Evolutionary conservation across 1,140 invertebrate species (phyloP), one percentile per base, ranked within the genome.

Genomic region (Cotesia vestalis): DNA sequence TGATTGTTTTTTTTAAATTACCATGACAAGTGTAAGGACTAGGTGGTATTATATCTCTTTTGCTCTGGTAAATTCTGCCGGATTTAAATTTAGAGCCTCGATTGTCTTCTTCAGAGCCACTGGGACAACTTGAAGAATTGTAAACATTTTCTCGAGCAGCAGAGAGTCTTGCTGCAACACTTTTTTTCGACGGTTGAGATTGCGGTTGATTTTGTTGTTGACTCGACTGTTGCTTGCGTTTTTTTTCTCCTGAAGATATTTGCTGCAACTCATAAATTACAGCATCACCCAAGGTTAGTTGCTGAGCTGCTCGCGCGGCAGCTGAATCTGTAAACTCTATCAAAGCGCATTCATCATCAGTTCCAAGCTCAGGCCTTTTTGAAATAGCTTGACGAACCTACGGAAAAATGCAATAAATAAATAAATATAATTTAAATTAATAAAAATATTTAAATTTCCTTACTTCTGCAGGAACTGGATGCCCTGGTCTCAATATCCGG

Each of bases 321-420:
- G 95, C 94, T 1, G 95, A 94, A 71, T 94, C 91, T 64, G 95
- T 93, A 82, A 96, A 98, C 87, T 97, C 95, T 55, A 97, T 91
- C 75, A 97, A 88, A 6, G 95, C 95, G 86, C 94, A 96, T 73
- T 95, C 92, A 79, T 93, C 91, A 73, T 92, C 92, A 6, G 75
- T 76, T 70, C 90, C 90, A 81, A 96, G 88, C 81, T 95, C 94
- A n/a, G 95, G 94, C 81, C 96, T 94, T 82, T 95, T 96, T 80
- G 94, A 93, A 75, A 95, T 92, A 78, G 96, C 95, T 83, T 95
- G 94, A 68, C 95, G 91, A 14, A 96, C 79, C 84, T 86, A 71
- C 59, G n/a, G 35, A 20, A 40, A 20, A 66, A 73, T 4, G 17
- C 35, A 73, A 55, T 69, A 12, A 34, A 66, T 51, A 62, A 51